Evolutionary conservation across 2,797 vertebrate genomes (phyloP), one percentile per base, ranked within the genome.

Genomic region (Emydoidea blandingii): DNA sequence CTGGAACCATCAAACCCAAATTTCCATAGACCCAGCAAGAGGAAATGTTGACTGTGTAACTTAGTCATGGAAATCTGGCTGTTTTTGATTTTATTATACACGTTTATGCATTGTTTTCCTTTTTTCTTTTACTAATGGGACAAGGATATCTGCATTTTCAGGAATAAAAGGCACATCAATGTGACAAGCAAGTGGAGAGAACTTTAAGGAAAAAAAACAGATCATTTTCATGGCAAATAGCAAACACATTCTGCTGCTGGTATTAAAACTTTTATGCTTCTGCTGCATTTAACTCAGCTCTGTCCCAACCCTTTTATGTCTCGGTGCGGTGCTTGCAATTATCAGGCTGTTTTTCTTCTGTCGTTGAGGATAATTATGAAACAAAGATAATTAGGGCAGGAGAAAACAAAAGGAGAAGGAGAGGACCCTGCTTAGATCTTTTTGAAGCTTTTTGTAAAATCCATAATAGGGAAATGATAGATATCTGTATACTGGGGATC

Each of bases 391-490:
- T 98, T 98, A 97, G 89, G 86, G 87, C 50, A 87, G 65, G 68
- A 92, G 62, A 94, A 97, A 98, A 99, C 98, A 99, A 98, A 99
- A 98, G 98, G 93, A 95, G 97, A 87, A 97, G 98, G 98, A 98
- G 98, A 98, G 97, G 96, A 98, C 95, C 97, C 97, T 98, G 98
- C 98, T 99, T 98, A 99, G 98, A 99, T 99, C 99, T 99, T 98
- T 98, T 98, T 95, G 98, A 98, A 98, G 97, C 98, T 98, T 99
- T 99, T 98, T 98, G 98, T 98, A 98, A 98, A 98, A 98, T 99
- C 98, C 97, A 98, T 99, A 99, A 99, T 99, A 98, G 99, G 98
- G 97, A 98, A 99, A 99, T 99, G 99, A 99, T 98, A 99, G 99
- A 98, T 98, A 98, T 97, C 98, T 99, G 99, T 99, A 99, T 99